Evolutionary conservation across 2,797 vertebrate species (phyloP).

Genomic region (Tachyglossus aculeatus): DNA sequence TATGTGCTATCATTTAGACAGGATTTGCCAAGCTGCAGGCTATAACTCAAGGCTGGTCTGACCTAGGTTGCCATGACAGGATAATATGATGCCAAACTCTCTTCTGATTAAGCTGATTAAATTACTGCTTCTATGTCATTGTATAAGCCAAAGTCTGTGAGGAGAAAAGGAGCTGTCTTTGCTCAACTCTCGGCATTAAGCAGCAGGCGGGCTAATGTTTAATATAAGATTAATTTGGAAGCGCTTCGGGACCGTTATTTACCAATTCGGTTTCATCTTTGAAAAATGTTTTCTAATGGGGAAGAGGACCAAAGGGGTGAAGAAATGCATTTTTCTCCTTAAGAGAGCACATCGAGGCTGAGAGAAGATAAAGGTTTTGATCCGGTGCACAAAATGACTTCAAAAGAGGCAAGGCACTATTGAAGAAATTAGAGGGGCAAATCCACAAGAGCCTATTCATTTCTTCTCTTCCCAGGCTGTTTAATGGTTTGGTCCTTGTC

Average conservation of each 20-base stretch:
- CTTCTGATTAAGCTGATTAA: conserved; percentile 65
- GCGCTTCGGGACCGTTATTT: conserved; percentile 4
- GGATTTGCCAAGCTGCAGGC: conserved; percentile 58
- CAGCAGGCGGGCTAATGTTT: conserved; percentile 41
- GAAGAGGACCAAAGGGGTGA: conserved; percentile 14
- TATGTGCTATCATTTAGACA: conserved; percentile 58
- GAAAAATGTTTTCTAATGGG: conserved; percentile 11
- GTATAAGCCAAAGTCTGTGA: conserved; percentile 54
- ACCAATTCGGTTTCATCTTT: conserved; percentile 5
- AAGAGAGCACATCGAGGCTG: conserved; percentile 1
- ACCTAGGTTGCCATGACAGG: conserved; percentile 57
- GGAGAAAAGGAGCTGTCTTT: conserved; percentile 54
- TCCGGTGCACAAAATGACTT: conserved; percentile 65
- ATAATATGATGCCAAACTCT: conserved; percentile 68
- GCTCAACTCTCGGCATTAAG: conserved; percentile 44
- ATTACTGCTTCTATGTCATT: conserved; percentile 64
- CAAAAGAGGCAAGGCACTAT: conserved; percentile 60
- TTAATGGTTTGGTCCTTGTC: conserved; percentile 59
- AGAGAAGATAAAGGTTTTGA: conserved; percentile 50
- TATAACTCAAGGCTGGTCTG: conserved; percentile 69
- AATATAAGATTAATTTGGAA: conserved; percentile 56
- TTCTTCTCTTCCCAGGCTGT: conserved; percentile 52
- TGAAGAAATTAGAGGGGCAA: conserved; percentile 61
- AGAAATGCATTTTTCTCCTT: conserved; percentile 12
- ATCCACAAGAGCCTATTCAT: conserved; percentile 66